Evolutionary conservation across 2,888 invertebrate genomes (phyloP), one percentile per base, ranked within the genome.

Genomic region (Drosophila atripex): DNA sequence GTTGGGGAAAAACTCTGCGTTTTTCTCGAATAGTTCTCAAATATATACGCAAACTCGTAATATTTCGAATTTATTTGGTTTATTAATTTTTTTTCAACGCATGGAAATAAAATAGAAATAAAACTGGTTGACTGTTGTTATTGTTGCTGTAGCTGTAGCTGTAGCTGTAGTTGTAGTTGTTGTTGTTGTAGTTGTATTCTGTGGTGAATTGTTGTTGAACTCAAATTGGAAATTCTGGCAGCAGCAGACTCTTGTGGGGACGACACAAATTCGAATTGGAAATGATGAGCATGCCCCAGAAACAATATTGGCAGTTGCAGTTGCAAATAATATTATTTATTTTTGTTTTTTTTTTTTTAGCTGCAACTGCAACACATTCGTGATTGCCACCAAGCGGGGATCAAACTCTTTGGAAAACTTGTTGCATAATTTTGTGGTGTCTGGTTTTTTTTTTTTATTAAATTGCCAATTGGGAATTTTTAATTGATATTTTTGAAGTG

Each of bases 61-160:
- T 18, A 18, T 18, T 18, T 18, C 18, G 18, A 18, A 18, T 18
- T 18, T 18, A 18, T 58, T 18, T 65, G 12, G 53, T 30, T 43
- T 64, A 18, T 35, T 41, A 16, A 51, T 49, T 47, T 35, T 55
- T 55, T 46, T 57, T 41, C 50, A 60, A 60, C 49, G 54, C 64
- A 68, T 71, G 63, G 78, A 87, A 80, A 80, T 86, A 82, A 82
- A 72, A 82, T 78, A 64, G 86, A 60, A 86, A 82, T 76, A 82
- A 79, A 75, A 74, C 77, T 28, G 71, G 49, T 73, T 71, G 64
- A 50, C 68, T 73, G 54, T 73, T 64, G 41, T 63, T 59, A 41
- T 55, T 45, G 52, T 52, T 55, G 51, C 41, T 65, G 68, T 56
- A 50, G 54, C 30, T 57, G 52, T 71, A 35, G 56, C 39, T 76